phyloP scores from a whole-genome alignment of 2,888 invertebrate species.

The Callimorpha dominula region DNA sequence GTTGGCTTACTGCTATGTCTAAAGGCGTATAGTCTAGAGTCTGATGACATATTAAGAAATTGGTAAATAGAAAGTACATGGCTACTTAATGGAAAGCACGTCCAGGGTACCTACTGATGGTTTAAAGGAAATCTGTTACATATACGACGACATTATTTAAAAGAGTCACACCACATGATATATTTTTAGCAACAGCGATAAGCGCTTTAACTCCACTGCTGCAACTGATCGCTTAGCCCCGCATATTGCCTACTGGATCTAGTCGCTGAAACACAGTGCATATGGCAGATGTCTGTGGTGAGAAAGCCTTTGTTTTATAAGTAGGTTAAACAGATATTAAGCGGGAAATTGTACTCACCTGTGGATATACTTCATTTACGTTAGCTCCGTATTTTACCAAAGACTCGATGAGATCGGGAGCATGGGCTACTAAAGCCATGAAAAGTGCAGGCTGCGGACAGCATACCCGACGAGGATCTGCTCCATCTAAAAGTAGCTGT shows the following conservation, averaged over 20 bases:
- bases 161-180: too few relatives aligned
- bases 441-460: conserved; percentile 74
- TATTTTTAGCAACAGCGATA: too few relatives aligned
- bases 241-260: neutral
- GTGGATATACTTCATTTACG: conserved; percentile 67
- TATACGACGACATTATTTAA: too few relatives aligned
- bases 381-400: conserved; percentile 69
- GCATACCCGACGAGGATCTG: conserved; percentile 65
- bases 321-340: neutral
- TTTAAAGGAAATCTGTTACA: too few relatives aligned
- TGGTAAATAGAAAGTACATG: neutral
- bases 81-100: too few relatives aligned
- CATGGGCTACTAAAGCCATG: conserved; percentile 63
- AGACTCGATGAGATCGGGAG: conserved; percentile 60
- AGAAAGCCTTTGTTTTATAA: too few relatives aligned
- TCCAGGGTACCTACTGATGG: neutral
- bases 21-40: conserved; percentile 63
- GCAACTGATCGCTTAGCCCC: neutral
- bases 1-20: conserved; percentile 69
- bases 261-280: neutral
- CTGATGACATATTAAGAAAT: conserved; percentile 45
- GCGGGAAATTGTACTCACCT: conserved; percentile 50
- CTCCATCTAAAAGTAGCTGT: conserved; percentile 69
- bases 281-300: neutral
- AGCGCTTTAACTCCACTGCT: too few relatives aligned